Base-by-base conservation (phyloP, 2,113 vertebrate species). In the Podocnemis expansa region DNA sequence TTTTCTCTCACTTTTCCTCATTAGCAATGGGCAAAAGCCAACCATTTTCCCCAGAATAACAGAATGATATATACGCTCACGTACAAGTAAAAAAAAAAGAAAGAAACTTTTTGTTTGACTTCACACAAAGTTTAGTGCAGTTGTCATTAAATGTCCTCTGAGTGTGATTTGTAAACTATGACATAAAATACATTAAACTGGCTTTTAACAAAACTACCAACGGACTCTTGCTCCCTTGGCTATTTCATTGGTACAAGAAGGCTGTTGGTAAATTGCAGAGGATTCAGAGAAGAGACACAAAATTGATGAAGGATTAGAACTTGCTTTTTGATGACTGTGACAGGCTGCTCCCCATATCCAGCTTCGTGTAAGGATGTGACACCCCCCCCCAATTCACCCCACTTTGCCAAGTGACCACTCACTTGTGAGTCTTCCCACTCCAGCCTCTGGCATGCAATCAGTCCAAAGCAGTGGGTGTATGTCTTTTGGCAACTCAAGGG, bases 191-290 rank as follows among this genome's bases (percentile, higher is more conserved):
- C 34, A 73, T 9, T n/a, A 41, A 22, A 73, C 5, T 41, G 67
- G 19, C 10, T 38, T 91, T 97, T 56, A 89, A 85, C 91, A 51
- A 84, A 88, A 93, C 92, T 11, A 47, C 41, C 93, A 86, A 16
- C 58, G 17, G 13, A 54, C 2, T 5, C 2, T 91, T 25, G 24
- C 29, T 73, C 91, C 29, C 52, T 89, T 84, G 87, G 78, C 10
- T 93, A 84, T 95, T 93, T 88, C 92, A 22, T 41, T 87, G 34
- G 9, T 90, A 79, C 7, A 7, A 63, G 58, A 63, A 63, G 58
- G 31, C 14, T 8, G 31, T 63, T 63, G 58, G 34, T 63, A 63
- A 63, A 34, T 63, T 63, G 58, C 13, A 63, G 58, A 63, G 58
- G 58, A 31, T 63, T 63, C 58, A 63, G 29, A 63, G 58, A 63